Percentiles rank a stretch among this genome's conserved stretches.
Evolutionary conservation across 2,113 vertebrate species (phyloP).

Genomic region (Sigmodon hispidus): DNA sequence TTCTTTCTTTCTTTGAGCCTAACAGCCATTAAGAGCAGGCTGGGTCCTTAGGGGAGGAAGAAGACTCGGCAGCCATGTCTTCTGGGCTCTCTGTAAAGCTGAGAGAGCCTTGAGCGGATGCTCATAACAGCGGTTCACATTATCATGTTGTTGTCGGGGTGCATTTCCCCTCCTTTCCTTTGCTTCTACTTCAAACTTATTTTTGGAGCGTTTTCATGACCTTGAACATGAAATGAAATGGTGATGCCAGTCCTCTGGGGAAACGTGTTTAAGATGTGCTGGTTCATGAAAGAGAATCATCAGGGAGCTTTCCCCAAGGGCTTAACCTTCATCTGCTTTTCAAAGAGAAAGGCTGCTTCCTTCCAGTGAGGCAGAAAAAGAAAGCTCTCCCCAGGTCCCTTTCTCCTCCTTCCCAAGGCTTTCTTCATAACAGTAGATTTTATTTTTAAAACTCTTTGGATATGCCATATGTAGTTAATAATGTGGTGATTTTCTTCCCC

Average conservation of each 20-base stretch:
- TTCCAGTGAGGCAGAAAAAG: not conserved
- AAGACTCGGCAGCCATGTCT: not conserved
- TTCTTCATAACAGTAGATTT: not conserved
- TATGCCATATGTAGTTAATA: constrained; percentile 41
- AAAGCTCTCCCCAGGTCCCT: not conserved
- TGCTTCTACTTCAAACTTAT: constrained; percentile 68
- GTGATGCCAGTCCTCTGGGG: constrained; percentile 59
- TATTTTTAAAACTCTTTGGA: constrained; percentile 31
- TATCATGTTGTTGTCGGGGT: constrained; percentile 70
- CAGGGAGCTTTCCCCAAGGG: constrained; percentile 55
- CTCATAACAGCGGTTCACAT: constrained; percentile 11
- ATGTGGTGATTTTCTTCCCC: not conserved
- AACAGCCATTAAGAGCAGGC: not conserved
- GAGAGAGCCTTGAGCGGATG: not conserved
- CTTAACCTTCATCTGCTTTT: constrained; percentile 73
- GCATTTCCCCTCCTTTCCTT: constrained; percentile 33
- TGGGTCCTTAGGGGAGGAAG: constrained; percentile 39
- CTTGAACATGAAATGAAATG: constrained; percentile 75
- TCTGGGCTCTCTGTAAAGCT: not conserved
- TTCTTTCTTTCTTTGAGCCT: not conserved
- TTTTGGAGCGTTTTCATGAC: constrained; percentile 78
- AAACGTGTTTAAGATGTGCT: constrained; percentile 68
- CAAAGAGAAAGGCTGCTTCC: constrained; percentile 59
- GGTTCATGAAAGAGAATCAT: constrained; percentile 74
- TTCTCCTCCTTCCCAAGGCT: not conserved